phyloP scores from a whole-genome alignment of 2,888 invertebrate species.

The Ommatoiulus sabulosus region DNA sequence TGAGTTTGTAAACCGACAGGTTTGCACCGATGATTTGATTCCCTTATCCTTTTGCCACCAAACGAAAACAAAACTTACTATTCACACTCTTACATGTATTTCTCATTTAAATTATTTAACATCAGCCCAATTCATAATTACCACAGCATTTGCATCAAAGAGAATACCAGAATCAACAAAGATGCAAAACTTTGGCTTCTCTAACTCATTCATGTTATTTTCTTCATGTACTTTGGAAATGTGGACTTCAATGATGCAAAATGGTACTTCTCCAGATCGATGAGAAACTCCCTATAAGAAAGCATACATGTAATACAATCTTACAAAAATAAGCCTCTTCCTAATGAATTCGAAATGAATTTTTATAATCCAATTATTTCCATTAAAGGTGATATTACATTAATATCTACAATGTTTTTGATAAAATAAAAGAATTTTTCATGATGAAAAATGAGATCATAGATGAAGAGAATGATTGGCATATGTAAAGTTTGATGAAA shows the following conservation, averaged over 20 bases:
- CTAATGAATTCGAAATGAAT: too few species aligned
- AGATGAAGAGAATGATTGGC: too few species aligned
- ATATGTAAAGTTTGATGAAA: too few species aligned
- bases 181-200: slow-evolving; percentile 39
- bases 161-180: slow-evolving; percentile 8
- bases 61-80: background rate
- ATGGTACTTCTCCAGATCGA: slow-evolving; percentile 48
- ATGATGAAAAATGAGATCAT: too few species aligned
- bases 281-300: background rate
- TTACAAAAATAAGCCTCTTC: too few species aligned
- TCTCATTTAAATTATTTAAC: background rate
- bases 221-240: background rate
- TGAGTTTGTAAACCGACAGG: slow-evolving; percentile 52
- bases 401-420: too few species aligned
- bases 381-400: too few species aligned
- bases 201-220: background rate
- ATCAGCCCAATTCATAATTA: background rate
- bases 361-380: too few species aligned
- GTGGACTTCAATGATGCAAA: slow-evolving; percentile 55
- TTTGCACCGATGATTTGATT: slow-evolving; percentile 17
- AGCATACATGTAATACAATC: background rate
- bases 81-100: background rate
- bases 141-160: background rate
- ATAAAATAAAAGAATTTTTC: too few species aligned
- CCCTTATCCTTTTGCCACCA: slow-evolving; percentile 4